Evolutionary conservation across 2,888 invertebrate genomes (phyloP).

Genomic region (Cheilosia vulpina): DNA sequence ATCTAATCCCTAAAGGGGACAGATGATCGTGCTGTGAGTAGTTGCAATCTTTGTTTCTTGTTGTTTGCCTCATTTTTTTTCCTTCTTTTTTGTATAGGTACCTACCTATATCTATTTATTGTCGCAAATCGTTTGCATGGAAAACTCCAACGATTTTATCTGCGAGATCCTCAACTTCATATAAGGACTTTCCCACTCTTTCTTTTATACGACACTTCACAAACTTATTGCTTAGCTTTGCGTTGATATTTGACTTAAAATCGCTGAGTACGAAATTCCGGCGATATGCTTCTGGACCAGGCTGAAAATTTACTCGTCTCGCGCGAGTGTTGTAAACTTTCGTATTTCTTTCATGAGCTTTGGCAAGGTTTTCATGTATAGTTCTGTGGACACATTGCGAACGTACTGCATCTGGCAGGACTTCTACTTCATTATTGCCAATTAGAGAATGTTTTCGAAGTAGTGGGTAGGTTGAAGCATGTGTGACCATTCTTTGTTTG

Average conservation of each 20-base stretch:
- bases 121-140: neutral
- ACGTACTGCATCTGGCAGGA: neutral
- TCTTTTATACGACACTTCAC: neutral
- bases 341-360: neutral
- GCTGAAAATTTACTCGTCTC: neutral
- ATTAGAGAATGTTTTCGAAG: neutral
- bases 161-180: neutral
- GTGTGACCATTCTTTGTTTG: constrained; percentile 16
- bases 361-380: neutral
- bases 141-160: neutral
- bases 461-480: neutral
- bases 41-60: no score
- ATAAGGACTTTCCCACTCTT: neutral
- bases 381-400: neutral
- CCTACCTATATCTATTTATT: neutral
- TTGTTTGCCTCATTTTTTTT: no score
- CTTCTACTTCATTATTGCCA: neutral
- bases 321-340: neutral
- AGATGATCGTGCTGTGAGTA: no score
- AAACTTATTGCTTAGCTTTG: neutral
- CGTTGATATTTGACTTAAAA: neutral
- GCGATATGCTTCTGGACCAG: neutral
- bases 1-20: no score
- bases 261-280: neutral
- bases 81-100: no score